Conservation (phyloP, 2,797 vertebrate genomes). For the Falco rusticolus region DNA sequence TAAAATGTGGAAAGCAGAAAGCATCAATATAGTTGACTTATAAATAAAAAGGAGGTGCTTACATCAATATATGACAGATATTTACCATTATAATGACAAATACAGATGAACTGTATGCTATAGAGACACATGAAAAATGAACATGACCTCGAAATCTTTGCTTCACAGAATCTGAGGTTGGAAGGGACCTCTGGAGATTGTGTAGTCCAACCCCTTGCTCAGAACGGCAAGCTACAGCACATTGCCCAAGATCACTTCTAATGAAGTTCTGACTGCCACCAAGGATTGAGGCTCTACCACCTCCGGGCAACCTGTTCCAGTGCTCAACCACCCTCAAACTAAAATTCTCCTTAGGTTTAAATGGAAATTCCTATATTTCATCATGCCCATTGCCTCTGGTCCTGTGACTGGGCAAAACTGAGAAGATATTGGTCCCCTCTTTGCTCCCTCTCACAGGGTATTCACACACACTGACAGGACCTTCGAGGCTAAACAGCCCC, state of each 20-base stretch:
- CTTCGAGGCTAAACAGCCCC: background rate
- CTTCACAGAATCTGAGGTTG: background rate
- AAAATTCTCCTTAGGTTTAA: background rate
- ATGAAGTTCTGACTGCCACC: background rate
- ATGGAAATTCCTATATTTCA: background rate
- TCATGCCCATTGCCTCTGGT: background rate
- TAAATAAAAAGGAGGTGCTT: background rate
- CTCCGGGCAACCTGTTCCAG: background rate
- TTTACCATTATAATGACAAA: background rate
- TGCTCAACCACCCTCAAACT: background rate
- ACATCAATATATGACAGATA: background rate
- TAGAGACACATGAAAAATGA: constrained; percentile 1
- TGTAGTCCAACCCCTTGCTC: background rate
- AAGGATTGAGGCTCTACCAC: background rate
- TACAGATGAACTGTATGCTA: background rate
- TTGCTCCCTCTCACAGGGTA: background rate
- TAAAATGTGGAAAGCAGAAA: constrained; percentile 20
- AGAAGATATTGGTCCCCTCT: background rate
- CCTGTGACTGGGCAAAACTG: background rate
- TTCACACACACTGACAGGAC: background rate
- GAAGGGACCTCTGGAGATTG: background rate
- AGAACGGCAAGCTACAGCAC: background rate
- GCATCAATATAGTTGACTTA: background rate
- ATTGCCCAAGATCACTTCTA: background rate
- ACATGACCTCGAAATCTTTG: background rate